phyloP scores from a whole-genome alignment of 64 coral and sea anemone genomes.

The Montipora capricornis region DNA sequence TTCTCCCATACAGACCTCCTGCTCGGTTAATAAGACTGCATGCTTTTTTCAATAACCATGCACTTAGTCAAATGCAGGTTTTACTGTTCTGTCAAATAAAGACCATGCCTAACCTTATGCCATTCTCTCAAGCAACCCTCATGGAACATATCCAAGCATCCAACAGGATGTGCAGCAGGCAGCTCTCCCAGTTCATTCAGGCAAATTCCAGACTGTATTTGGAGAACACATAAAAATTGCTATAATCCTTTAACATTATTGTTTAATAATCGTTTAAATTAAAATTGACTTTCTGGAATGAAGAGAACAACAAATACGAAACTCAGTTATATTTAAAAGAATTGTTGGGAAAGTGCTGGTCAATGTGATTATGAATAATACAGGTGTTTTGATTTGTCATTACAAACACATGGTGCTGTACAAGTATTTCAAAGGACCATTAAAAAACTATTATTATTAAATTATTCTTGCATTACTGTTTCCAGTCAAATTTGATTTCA shows the following conservation, averaged over 20 bases:
- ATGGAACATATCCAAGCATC: slow-evolving; percentile 19
- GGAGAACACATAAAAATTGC: not conserved
- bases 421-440: too few relatives aligned
- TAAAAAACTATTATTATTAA: too few relatives aligned
- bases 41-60: too few relatives aligned
- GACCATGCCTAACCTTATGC: not conserved
- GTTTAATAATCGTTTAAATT: not conserved
- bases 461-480: too few relatives aligned
- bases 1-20: too few relatives aligned
- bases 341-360: too few relatives aligned
- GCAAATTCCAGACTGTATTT: not conserved
- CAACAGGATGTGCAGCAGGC: not conserved
- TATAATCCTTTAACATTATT: not conserved
- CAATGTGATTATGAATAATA: too few relatives aligned
- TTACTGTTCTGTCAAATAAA: not conserved
- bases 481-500: too few relatives aligned
- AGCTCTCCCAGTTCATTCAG: not conserved
- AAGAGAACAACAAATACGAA: not conserved
- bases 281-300: not conserved
- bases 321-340: too few relatives aligned
- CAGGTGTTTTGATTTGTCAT: too few relatives aligned
- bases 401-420: too few relatives aligned
- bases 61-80: not conserved
- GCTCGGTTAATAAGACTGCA: too few relatives aligned
- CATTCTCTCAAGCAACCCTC: slow-evolving; percentile 20